Evolutionary conservation across 2,797 vertebrate species (phyloP).

Genomic region (Rallus crepitans): DNA sequence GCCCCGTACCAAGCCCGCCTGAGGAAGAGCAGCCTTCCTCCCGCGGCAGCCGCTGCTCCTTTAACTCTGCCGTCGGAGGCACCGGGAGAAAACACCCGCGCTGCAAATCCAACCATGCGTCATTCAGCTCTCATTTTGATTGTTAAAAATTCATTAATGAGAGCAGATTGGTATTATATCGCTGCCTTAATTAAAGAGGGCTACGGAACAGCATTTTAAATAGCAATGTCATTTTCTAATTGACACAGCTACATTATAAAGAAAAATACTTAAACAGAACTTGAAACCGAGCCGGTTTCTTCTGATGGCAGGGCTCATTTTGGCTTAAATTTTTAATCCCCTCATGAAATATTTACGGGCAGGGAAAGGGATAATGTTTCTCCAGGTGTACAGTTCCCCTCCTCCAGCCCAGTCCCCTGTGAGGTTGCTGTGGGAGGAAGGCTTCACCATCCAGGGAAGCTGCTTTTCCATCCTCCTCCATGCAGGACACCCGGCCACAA

Average conservation of each 20-base stretch:
- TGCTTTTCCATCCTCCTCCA: neutral
- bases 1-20: accelerated
- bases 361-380: conserved; percentile 72
- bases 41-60: neutral
- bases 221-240: conserved; percentile 77
- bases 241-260: conserved; percentile 74
- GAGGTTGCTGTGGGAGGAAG: neutral
- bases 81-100: neutral
- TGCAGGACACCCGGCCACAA: accelerated
- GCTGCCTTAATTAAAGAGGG: conserved; percentile 77
- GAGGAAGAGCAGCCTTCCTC: conserved; percentile 29
- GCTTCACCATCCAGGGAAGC: neutral
- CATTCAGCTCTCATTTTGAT: conserved; percentile 50
- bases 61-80: neutral
- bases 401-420: neutral
- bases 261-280: conserved; percentile 72
- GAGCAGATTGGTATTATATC: conserved; percentile 72
- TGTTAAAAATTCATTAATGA: conserved; percentile 76
- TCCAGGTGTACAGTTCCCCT: conserved; percentile 51
- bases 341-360: conserved; percentile 79
- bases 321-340: conserved; percentile 80
- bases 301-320: conserved; percentile 51
- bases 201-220: conserved; percentile 71
- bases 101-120: neutral
- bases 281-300: conserved; percentile 45